Base-by-base conservation (phyloP, 92 coral and sea anemone species). In the Phenganax subtilis region DNA sequence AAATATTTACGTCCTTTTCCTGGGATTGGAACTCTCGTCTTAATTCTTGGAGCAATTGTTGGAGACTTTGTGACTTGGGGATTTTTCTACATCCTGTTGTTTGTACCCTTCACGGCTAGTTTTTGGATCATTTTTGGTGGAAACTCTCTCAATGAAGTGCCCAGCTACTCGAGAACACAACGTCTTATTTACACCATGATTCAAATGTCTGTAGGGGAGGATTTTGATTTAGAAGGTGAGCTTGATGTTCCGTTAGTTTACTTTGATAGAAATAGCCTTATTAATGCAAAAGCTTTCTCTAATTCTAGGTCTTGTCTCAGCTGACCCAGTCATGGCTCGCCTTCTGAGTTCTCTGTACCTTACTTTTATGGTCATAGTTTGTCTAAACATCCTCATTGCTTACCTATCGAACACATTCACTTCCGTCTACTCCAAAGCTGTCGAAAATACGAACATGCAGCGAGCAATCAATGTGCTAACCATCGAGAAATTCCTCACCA, bases 391-490 rank as follows among this genome's bases (percentile, higher is more conserved):
- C 25, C 92, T 94, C 81, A 94, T 94, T 59, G 98, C 98, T 15
- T 70, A 92, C 60, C 92, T 94, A 90, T 94, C 98, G 12, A 97
- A 91, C 81, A 94, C 98, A 0, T 94, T 94, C 65, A 93, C 92
- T 53, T 82, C 94, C n/a, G 98, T 94, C 51, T 94, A 94, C 66
- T 93, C 92, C 79, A 94, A 92, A 63, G 98, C 92, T 60, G 90
- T 90, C 75, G 98, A 96, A 28, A 94, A 94, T 80, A 90, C 98
- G 7, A 97, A 84, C 27, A 94, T 94, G 98, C 98, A 94, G 64
- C 92, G 91, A 62, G 98, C 98, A 7, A 84, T 85, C 12, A 94
- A 93, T 20, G 89, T 94, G 12, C 80, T 90, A 37, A 88, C 82
- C 20, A 30, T 94, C 51, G 98, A 94, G 87, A 94, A 86, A 25